Base-by-base conservation (phyloP, 2,113 vertebrate genomes). In the Rhegmatorhina hoffmannsi region DNA sequence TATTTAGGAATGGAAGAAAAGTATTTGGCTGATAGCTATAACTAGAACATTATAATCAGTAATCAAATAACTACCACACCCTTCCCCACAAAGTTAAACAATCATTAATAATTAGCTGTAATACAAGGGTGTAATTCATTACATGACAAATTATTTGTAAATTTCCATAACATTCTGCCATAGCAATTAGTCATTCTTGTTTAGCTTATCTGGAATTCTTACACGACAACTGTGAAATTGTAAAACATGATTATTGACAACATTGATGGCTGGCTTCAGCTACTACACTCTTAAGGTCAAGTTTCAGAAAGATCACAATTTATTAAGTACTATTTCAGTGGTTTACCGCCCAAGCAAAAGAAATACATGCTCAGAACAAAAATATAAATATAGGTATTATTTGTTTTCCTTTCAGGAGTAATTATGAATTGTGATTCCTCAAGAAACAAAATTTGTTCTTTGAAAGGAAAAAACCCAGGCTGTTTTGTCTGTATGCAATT, bases 11-110 rank as follows among this genome's bases (percentile, higher is more conserved):
- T 58, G 49, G 75, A 94, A 94, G 80, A 92, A 92, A 94, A 94
- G 69, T 93, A 89, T 89, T 93, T 96, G 83, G 24, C 88, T 93
- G 31, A 49, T 15, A 16, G 74, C 20, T 78, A 25, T 78, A 93
- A 94, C 84, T 93, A 93, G 76, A 92, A 96, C 94, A 95, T 93
- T 75, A 72, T 62, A 84, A 95, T 92, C 85, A 87, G 76, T 82
- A 93, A 95, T 92, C 90, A 87, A 90, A 90, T 83, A 92, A 74
- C 78, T 87, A 50, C 33, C 40, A 89, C 33, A 29, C 43, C 43
- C 26, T 67, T 60, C 9, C 64, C 43, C 83, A 16, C 7, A 64
- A 64, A 94, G 81, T 95, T 82, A 92, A 94, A 49, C 88, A 96
- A 84, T 80, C 83, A 59, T 89, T 87, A 87, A 93, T 84, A 94